Conservation (phyloP, 2,797 vertebrate species). For the Anniella stebbinsi region DNA sequence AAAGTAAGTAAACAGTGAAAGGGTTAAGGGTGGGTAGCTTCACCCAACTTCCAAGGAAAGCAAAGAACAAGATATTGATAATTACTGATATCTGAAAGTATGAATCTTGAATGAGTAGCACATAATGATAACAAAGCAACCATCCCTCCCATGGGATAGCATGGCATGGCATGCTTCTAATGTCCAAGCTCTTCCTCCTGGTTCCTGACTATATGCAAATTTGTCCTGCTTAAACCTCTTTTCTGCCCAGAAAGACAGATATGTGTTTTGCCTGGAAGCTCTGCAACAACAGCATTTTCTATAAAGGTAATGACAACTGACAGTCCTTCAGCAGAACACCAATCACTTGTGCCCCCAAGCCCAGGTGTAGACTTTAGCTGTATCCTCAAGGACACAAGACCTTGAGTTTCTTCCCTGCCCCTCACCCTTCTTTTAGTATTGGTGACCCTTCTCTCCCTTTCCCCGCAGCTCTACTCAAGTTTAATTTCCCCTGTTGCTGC, state of each 20-base stretch:
- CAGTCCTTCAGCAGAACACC: not conserved
- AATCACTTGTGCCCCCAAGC: not conserved
- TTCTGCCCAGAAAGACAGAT: not conserved
- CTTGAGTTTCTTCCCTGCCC: not conserved
- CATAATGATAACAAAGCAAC: not conserved
- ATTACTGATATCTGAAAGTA: not conserved
- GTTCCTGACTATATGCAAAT: not conserved
- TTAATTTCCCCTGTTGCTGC: not conserved
- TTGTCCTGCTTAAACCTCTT: not conserved
- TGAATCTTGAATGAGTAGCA: not conserved
- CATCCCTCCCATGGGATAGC: too few species aligned
- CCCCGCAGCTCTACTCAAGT: not conserved
- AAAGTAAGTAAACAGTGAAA: not conserved
- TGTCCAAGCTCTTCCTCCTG: not conserved
- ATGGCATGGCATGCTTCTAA: not conserved
- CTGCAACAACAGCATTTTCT: not conserved
- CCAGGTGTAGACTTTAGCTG: not conserved
- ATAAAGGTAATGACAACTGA: conserved; percentile 13
- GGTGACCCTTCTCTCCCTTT: not conserved
- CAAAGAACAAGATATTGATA: not conserved
- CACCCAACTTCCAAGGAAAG: not conserved
- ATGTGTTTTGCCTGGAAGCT: not conserved
- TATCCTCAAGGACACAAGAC: not conserved
- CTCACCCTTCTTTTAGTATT: not conserved
- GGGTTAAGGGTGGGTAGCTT: not conserved